phyloP scores from a whole-genome alignment of 2,888 invertebrate genomes.

The Chouioia cunea region DNA sequence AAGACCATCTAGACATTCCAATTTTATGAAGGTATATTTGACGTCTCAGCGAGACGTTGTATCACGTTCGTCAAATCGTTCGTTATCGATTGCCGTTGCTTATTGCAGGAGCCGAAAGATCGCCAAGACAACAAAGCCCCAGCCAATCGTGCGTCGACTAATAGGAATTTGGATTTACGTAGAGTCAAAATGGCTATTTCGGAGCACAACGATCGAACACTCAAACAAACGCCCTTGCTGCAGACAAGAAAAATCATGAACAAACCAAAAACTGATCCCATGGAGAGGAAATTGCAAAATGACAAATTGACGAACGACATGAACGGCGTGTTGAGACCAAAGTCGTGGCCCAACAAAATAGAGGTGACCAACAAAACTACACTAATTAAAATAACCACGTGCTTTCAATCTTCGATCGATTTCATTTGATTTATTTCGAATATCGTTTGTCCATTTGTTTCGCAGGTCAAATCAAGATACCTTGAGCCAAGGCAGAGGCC shows the following conservation, averaged over 20 bases:
- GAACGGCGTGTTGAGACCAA: slow-evolving; percentile 57
- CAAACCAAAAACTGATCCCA: slow-evolving; percentile 66
- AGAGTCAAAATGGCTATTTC: slow-evolving; percentile 67
- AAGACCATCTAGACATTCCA: slow-evolving; percentile 62
- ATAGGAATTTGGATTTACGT: slow-evolving; percentile 65
- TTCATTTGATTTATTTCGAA: no score
- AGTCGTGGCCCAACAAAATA: slow-evolving; percentile 66
- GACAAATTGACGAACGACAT: slow-evolving; percentile 56
- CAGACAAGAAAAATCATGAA: slow-evolving; percentile 55
- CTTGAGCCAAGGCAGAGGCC: slow-evolving; percentile 71
- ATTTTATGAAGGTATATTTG: slow-evolving; percentile 58
- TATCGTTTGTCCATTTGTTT: background rate
- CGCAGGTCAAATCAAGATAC: slow-evolving; percentile 73
- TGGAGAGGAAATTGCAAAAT: slow-evolving; percentile 63
- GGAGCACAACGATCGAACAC: slow-evolving; percentile 63
- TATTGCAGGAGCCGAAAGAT: slow-evolving; percentile 39
- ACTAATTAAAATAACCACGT: slow-evolving; percentile 15
- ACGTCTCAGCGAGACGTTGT: no score
- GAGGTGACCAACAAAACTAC: slow-evolving; percentile 56
- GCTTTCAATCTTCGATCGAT: no score
- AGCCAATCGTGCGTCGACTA: slow-evolving; percentile 57
- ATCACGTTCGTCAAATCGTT: no score
- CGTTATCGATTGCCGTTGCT: no score
- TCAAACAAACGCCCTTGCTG: slow-evolving; percentile 56
- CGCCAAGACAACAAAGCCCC: slow-evolving; percentile 59